Conservation (phyloP, 2,888 invertebrate species). For the Dolomedes plantarius region DNA sequence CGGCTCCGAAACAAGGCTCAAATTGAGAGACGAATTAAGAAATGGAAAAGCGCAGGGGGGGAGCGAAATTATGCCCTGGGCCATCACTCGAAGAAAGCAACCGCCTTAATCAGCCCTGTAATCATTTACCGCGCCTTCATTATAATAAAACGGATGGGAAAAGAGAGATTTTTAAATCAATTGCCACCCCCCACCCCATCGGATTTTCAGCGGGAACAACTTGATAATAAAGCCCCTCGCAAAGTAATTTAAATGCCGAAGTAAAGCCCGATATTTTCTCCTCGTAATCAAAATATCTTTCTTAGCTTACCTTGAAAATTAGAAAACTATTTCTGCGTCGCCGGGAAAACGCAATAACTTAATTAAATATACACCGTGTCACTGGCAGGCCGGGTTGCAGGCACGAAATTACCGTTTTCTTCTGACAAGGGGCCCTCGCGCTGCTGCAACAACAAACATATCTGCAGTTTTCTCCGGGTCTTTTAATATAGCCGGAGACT, state of each 20-base stretch:
- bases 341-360: conserved; percentile 70
- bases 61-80: conserved; percentile 35
- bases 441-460: conserved; percentile 64
- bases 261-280: conserved; percentile 69
- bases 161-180: conserved; percentile 70
- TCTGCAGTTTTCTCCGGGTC: conserved; percentile 50
- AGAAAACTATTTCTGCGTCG: conserved; percentile 64
- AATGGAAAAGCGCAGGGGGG: background rate
- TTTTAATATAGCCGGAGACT: conserved; percentile 61
- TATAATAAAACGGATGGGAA: conserved; percentile 61
- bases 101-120: conserved; percentile 68
- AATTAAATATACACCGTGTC: conserved; percentile 70
- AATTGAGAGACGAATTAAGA: conserved; percentile 56
- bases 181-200: conserved; percentile 23
- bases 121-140: conserved; percentile 70
- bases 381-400: conserved; percentile 41
- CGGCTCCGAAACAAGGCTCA: conserved; percentile 58
- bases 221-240: conserved; percentile 62
- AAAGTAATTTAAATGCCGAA: conserved; percentile 69
- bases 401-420: conserved; percentile 65
- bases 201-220: conserved; percentile 44
- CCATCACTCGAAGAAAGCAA: conserved; percentile 67
- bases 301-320: conserved; percentile 71
- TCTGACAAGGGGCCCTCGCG: conserved; percentile 37
- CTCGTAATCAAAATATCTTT: conserved; percentile 71